A percentile compares a stretch with the other conserved stretches of the same genome.
Evolutionary conservation across 1,140 invertebrate genomes (phyloP).

Genomic region (Pseudomyrmex gracilis): DNA sequence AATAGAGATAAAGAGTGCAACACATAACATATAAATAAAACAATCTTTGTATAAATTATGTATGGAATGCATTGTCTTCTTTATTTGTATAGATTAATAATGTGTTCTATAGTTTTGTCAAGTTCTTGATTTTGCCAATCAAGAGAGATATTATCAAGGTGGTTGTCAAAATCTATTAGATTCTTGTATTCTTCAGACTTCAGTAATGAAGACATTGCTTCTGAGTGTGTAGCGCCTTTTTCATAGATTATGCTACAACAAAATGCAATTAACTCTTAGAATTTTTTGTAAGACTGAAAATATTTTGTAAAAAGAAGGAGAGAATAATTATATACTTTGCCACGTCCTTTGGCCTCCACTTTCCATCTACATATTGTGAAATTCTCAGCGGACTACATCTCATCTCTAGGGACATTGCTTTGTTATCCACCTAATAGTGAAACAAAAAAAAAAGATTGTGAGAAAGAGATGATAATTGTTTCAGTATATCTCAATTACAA

Average conservation of each 20-base stretch:
- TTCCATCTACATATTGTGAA: constrained; percentile 89
- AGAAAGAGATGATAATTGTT: constrained; percentile 27
- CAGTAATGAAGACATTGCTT: constrained; percentile 89
- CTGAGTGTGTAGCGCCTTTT: constrained; percentile 85
- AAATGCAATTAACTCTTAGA: constrained; percentile 2
- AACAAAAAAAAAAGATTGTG: constrained; percentile 38
- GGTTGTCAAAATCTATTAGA: constrained; percentile 96
- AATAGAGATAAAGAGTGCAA: constrained; percentile 56
- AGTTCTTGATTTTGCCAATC: constrained; percentile 93
- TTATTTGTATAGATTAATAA: constrained; percentile 70
- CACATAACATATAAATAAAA: constrained; percentile 57
- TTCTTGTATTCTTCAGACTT: constrained; percentile 89
- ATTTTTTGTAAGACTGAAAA: no score
- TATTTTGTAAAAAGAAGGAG: no score
- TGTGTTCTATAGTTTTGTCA: constrained; percentile 86
- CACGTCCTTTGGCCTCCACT: constrained; percentile 89
- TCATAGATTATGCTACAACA: constrained; percentile 81
- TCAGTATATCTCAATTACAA: not conserved
- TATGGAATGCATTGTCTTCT: constrained; percentile 25
- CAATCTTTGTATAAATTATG: constrained; percentile 49
- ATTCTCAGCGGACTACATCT: constrained; percentile 89
- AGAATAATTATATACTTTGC: constrained; percentile 79
- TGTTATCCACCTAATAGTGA: constrained; percentile 90
- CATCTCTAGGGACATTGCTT: constrained; percentile 88
- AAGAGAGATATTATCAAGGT: constrained; percentile 92